These are phyloP conservation scores for Lasioglossum malachurum DNA, from an alignment of 2,888 invertebrate genomes.

Conservation along the genomic window DNA sequence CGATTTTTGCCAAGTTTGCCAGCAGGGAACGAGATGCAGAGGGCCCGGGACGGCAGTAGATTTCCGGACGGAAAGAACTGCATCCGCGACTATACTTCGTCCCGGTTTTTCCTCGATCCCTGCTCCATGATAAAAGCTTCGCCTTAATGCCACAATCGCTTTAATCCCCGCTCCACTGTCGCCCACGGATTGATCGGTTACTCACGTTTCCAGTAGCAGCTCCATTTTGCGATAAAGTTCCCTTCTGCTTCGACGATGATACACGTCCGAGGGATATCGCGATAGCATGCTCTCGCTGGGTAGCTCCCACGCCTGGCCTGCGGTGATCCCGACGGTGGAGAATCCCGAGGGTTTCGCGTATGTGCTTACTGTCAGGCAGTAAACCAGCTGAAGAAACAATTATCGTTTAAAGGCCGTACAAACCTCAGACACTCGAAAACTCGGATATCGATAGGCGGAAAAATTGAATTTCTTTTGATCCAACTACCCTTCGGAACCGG, in stretches of 20 bases:
- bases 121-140: slow-evolving; percentile 1
- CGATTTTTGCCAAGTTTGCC: background rate
- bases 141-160: background rate
- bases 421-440: background rate
- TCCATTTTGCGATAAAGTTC: slow-evolving; percentile 88
- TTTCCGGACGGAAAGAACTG: background rate
- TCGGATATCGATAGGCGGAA: background rate
- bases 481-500: background rate
- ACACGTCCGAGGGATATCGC: slow-evolving; percentile 79
- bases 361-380: slow-evolving; percentile 87
- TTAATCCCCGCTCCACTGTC: background rate
- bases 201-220: slow-evolving; percentile 88
- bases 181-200: slow-evolving; percentile 62
- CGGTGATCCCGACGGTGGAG: slow-evolving; percentile 90
- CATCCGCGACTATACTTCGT: background rate
- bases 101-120: background rate
- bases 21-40: background rate
- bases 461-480: background rate
- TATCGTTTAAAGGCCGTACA: background rate
- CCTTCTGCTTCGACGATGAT: slow-evolving; percentile 88
- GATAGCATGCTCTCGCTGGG: slow-evolving; percentile 87
- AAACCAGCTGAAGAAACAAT: slow-evolving; percentile 85
- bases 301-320: slow-evolving; percentile 91
- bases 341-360: slow-evolving; percentile 86
- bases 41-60: background rate